Base-by-base conservation (phyloP, 2,888 invertebrate species). In the Limnephilus marmoratus region DNA sequence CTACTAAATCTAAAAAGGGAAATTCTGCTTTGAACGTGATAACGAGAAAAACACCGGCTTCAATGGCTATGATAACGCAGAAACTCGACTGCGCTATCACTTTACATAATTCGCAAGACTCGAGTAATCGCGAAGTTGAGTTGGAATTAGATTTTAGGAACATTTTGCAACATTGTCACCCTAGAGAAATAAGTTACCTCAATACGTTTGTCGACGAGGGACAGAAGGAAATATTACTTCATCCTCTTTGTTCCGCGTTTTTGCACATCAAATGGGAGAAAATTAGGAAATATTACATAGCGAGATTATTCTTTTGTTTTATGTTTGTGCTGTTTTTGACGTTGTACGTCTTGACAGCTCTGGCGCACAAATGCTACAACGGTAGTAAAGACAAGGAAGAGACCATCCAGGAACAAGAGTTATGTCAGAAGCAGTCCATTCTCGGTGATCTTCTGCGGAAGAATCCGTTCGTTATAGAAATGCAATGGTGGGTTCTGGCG, bases 251-350 rank as follows among this genome's bases (percentile, higher is more conserved):
- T 95, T 98, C 98, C 13, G 98, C 98, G 0, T 98, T 98, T 94
- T 96, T 98, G 0, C 97, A 98, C 94, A 97, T 98, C 90, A 98
- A 98, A 95, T 98, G 98, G 98, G 98, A 98, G 94, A 98, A 98
- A 95, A 98, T 98, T 94, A 96, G 98, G 49, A 98, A 98, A 95
- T 98, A 98, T 94, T 98, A 98, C 94, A 97, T 98, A 24, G 98
- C 97, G 0, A 96, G 98, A 91, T 96, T 98, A 94, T 96, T 98
- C 93, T 97, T 98, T 94, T 98, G 98, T 95, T 97, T 98, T 93
- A 97, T 98, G 92, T 98, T 98, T 94, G 98, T 98, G 92, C 95
- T 98, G 91, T 97, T 98, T 94, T 96, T 98, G n/a, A 98, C 98
- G 0, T 95, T 98, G 13, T 98, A 98, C 95, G 98, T 98, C 24